Evolutionary conservation across 2,113 vertebrate species (phyloP).

Genomic region (Puffinus mauretanicus): DNA sequence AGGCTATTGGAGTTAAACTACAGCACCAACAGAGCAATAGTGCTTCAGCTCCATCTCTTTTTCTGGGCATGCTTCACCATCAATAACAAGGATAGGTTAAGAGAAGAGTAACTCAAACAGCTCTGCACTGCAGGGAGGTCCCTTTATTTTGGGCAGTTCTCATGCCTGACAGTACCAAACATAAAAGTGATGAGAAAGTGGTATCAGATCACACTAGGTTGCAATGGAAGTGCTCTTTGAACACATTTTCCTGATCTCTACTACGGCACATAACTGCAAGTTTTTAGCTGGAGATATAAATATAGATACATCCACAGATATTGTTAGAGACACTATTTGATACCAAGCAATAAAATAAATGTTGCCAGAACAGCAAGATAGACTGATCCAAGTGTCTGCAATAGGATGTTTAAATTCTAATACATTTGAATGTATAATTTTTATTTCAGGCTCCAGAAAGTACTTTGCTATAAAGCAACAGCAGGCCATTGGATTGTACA

Average conservation of each 20-base stretch:
- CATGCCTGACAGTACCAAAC: background rate
- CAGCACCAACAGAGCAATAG: background rate
- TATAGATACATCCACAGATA: background rate
- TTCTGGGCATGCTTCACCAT: background rate
- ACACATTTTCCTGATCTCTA: background rate
- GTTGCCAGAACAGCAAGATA: background rate
- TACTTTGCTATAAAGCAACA: background rate
- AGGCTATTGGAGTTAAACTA: background rate
- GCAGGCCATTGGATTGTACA: background rate
- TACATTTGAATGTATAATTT: background rate
- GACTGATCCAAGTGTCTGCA: background rate
- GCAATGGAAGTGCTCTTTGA: background rate
- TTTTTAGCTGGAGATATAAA: background rate
- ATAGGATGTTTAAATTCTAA: background rate
- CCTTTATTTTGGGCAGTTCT: background rate
- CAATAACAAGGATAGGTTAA: background rate
- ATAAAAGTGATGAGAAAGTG: background rate
- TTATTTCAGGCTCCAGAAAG: background rate
- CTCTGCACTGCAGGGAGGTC: background rate
- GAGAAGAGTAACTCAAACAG: background rate
- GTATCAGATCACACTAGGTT: background rate
- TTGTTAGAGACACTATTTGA: background rate
- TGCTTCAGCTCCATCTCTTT: background rate
- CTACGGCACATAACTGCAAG: background rate
- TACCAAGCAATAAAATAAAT: background rate